Conservation (phyloP, 2,797 vertebrate species). For the Micrastur ruficollis region DNA sequence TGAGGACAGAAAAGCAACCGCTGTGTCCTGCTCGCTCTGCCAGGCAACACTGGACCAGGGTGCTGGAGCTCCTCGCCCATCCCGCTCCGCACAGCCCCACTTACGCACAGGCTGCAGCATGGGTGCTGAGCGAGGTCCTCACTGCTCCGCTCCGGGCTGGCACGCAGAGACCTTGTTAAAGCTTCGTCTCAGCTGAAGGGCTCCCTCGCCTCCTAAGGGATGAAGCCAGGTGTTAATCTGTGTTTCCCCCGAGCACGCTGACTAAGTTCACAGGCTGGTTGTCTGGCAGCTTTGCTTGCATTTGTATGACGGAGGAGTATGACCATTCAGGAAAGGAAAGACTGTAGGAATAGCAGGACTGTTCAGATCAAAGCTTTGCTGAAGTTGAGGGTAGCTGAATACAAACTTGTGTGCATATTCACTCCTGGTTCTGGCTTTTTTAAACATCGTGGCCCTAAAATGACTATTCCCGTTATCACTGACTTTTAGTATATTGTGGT, state of each 20-base stretch:
- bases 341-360: neutral
- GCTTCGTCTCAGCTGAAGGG: neutral
- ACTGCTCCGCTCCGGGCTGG: accelerated
- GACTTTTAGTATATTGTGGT: neutral
- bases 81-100: accelerated
- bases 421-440: neutral
- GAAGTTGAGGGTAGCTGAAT: neutral
- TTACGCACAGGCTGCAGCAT: accelerated
- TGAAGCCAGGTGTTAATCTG: conserved; percentile 20
- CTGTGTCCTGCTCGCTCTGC: neutral
- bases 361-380: neutral
- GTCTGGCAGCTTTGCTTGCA: neutral
- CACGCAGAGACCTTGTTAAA: neutral
- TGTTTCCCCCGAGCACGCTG: neutral
- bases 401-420: neutral
- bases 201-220: neutral
- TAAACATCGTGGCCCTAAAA: neutral
- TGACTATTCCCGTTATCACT: neutral
- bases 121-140: neutral
- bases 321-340: neutral
- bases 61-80: neutral
- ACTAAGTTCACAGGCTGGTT: neutral
- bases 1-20: neutral
- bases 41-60: neutral
- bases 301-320: neutral